phyloP scores from a whole-genome alignment of 2,888 invertebrate species.

The Ceratothoa steindachneri region DNA sequence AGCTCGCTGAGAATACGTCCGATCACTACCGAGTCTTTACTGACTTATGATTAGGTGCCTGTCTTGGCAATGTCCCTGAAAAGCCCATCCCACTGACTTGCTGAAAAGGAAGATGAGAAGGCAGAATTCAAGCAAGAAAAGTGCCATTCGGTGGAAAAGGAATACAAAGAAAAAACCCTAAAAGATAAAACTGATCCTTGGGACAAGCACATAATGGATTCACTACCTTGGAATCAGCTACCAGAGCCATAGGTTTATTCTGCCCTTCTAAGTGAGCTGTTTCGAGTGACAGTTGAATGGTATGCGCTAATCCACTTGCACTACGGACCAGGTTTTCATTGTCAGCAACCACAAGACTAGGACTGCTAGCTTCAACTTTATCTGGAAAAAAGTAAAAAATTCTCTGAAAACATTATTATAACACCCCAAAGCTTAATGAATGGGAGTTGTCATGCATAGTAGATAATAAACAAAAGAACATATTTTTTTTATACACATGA shows the following conservation, averaged over 20 bases:
- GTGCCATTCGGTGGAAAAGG: not conserved
- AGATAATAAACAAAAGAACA: not conserved
- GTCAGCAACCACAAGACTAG: conserved; percentile 36
- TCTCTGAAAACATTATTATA: no score
- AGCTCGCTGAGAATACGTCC: no score
- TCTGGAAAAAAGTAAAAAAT: no score
- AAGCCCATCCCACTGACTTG: no score
- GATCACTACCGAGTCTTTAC: no score
- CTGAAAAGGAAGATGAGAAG: no score
- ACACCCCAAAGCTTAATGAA: not conserved
- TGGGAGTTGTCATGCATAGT: not conserved
- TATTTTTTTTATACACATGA: not conserved
- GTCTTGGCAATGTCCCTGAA: no score
- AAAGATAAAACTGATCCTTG: not conserved
- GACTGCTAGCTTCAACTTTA: not conserved
- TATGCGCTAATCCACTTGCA: conserved; percentile 39
- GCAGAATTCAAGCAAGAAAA: not conserved
- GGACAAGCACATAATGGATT: not conserved
- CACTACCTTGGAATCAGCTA: conserved; percentile 38
- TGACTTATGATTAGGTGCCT: no score
- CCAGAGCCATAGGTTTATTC: conserved; percentile 28
- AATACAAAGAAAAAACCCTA: not conserved
- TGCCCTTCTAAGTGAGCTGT: conserved; percentile 24
- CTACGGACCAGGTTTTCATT: conserved; percentile 39
- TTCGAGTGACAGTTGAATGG: conserved; percentile 39